Evolutionary conservation across 2,797 vertebrate genomes (phyloP).

Genomic region (Podarcis lilfordi): DNA sequence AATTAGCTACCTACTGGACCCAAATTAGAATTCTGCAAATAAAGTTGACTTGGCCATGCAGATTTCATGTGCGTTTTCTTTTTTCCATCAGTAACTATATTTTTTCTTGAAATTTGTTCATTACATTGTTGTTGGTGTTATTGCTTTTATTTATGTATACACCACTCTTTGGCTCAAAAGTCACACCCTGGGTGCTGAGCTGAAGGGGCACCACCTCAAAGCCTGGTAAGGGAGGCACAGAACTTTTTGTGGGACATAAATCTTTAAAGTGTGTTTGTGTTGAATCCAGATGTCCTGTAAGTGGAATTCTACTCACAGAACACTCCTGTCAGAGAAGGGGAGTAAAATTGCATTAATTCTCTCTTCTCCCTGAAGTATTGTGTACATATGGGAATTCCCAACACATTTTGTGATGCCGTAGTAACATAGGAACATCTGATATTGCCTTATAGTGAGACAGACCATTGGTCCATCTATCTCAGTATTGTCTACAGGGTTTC

Average conservation of each 20-base stretch:
- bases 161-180: neutral
- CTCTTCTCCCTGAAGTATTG: neutral
- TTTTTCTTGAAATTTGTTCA: neutral
- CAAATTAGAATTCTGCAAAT: constrained; percentile 11
- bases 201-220: no score
- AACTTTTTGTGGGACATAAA: no score
- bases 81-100: neutral
- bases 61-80: neutral
- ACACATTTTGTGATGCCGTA: no score
- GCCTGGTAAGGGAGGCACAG: no score
- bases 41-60: neutral
- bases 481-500: no score
- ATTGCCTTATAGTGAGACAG: no score
- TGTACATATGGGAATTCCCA: no score
- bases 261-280: no score
- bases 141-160: neutral
- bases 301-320: neutral
- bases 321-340: neutral
- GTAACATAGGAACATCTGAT: no score
- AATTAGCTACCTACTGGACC: neutral
- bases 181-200: no score
- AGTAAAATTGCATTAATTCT: neutral
- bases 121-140: neutral
- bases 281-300: neutral
- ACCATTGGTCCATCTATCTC: no score